Evolutionary conservation across 2,113 vertebrate species (phyloP).

Genomic region (Limnothrissa miodon): DNA sequence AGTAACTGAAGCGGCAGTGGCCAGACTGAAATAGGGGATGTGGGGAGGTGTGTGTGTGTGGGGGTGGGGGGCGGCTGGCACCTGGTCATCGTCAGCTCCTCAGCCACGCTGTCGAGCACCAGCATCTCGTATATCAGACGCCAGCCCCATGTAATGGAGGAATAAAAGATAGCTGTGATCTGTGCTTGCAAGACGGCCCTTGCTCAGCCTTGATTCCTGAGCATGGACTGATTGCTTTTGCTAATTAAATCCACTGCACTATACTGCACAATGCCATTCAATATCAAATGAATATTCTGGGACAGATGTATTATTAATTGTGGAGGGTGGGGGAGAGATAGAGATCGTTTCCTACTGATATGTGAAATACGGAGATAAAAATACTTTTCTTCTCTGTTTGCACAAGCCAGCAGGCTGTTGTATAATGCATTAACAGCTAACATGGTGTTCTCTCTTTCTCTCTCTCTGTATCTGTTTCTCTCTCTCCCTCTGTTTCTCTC

Average conservation of each 20-base stretch:
- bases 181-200: background rate
- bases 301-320: constrained; percentile 18
- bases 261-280: background rate
- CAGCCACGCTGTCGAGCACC: background rate
- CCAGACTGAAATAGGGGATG: background rate
- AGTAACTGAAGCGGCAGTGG: background rate
- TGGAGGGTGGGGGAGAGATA: background rate
- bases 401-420: background rate
- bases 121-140: background rate
- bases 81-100: background rate
- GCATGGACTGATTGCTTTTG: background rate
- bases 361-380: constrained; percentile 13
- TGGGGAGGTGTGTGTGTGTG: too few species aligned
- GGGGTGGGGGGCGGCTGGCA: background rate
- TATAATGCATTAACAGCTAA: constrained; percentile 14
- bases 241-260: constrained; percentile 13
- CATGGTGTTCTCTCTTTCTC: background rate
- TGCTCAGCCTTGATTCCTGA: constrained; percentile 2
- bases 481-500: background rate
- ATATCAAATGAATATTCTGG: constrained; percentile 5
- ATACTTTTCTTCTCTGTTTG: constrained; percentile 6
- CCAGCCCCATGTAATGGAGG: background rate
- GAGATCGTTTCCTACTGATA: background rate
- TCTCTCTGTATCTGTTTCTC: background rate
- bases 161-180: constrained; percentile 10